phyloP scores from a whole-genome alignment of 2,797 vertebrate species.

The Onychomys torridus region DNA sequence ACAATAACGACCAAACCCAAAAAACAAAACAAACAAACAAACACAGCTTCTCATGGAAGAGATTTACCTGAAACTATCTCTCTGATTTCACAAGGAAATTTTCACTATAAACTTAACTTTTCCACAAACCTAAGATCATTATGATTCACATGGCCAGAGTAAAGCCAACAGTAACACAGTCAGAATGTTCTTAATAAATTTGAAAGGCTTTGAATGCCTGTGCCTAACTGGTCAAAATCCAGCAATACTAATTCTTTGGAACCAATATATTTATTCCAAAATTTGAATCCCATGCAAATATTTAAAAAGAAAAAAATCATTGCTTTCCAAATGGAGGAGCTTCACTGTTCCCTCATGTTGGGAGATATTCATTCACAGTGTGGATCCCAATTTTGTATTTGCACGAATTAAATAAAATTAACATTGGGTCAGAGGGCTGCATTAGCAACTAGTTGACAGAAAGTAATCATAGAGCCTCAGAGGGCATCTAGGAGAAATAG shows the following conservation, averaged over 20 bases:
- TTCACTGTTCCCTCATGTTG: neutral
- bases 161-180: constrained; percentile 22
- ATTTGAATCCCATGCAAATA: constrained; percentile 23
- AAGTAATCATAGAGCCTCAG: neutral
- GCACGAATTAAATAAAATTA: neutral
- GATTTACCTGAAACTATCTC: neutral
- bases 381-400: neutral
- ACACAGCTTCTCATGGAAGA: neutral
- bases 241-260: neutral
- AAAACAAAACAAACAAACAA: neutral
- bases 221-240: neutral
- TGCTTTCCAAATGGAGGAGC: neutral
- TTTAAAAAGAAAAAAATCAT: neutral
- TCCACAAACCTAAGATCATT: neutral
- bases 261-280: neutral
- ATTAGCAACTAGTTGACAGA: neutral
- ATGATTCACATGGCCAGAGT: neutral
- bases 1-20: neutral
- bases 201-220: neutral
- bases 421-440: neutral
- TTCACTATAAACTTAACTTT: neutral
- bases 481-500: neutral
- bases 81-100: constrained; percentile 20
- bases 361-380: neutral
- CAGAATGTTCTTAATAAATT: neutral